These are phyloP conservation scores for Andrena praecox DNA, from an alignment of 2,888 invertebrate genomes.

Conservation along the genomic window DNA sequence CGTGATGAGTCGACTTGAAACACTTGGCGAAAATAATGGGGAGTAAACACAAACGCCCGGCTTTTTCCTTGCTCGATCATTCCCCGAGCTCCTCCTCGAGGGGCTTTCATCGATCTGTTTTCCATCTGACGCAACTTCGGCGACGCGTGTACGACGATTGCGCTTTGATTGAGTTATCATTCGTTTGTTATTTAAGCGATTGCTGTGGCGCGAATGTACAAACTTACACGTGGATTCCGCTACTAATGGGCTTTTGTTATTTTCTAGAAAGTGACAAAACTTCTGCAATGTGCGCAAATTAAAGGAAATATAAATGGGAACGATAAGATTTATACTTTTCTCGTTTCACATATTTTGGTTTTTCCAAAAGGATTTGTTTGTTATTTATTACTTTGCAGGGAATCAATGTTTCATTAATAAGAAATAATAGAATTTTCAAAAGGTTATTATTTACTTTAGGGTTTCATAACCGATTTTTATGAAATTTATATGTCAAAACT, in stretches of 20 bases:
- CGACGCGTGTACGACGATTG: slow-evolving; percentile 40
- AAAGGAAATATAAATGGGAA: neutral
- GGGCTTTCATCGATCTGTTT: slow-evolving; percentile 67
- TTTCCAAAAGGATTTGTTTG: no score
- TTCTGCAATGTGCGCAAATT: neutral
- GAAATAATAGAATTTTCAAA: no score
- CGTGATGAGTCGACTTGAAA: neutral
- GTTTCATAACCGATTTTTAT: no score
- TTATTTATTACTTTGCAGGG: no score
- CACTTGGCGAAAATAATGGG: neutral
- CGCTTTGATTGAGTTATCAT: slow-evolving; percentile 17
- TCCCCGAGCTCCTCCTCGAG: slow-evolving; percentile 28
- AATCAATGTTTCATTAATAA: no score
- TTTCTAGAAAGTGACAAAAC: neutral
- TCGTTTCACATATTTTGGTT: no score
- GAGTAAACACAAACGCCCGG: slow-evolving; percentile 9
- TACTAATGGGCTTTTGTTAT: neutral
- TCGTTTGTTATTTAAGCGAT: slow-evolving; percentile 9
- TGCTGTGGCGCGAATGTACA: neutral
- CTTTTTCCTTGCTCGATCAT: slow-evolving; percentile 13
- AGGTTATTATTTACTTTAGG: no score
- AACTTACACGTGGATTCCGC: neutral
- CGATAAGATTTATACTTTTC: no score
- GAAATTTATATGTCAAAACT: no score
- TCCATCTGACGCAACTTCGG: slow-evolving; percentile 64